Evolutionary conservation across 1,140 invertebrate genomes (phyloP).

Genomic region (Procambarus clarkii): DNA sequence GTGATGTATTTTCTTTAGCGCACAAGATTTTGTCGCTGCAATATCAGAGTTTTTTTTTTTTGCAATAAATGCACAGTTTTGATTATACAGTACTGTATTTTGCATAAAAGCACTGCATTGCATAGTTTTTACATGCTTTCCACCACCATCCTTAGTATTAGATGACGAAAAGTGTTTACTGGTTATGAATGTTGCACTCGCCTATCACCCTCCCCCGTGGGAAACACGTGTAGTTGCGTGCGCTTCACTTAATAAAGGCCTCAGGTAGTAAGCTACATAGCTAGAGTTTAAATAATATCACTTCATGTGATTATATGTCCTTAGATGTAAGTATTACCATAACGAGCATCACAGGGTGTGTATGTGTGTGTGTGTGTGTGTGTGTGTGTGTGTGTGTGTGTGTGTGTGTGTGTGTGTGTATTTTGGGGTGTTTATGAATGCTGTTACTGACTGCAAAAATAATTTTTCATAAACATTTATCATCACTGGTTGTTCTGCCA

Average conservation of each 20-base stretch:
- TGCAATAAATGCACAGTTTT: neutral
- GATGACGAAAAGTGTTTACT: neutral
- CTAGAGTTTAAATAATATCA: neutral
- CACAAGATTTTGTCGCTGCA: neutral
- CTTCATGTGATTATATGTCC: conserved; percentile 28
- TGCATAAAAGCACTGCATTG: neutral
- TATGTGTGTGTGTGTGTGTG: neutral
- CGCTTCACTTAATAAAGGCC: conserved; percentile 35
- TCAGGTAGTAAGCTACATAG: conserved; percentile 50
- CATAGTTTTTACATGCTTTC: neutral
- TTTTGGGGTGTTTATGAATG: neutral
- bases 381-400: neutral
- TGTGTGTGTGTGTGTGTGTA: too few species aligned
- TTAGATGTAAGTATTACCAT: conserved; percentile 41
- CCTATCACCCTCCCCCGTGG: neutral
- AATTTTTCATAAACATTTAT: neutral
- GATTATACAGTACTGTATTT: neutral
- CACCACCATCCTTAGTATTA: neutral
- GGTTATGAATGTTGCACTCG: neutral
- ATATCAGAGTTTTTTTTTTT: neutral
- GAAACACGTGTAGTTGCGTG: conserved; percentile 27
- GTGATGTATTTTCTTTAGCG: neutral
- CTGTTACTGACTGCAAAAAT: neutral
- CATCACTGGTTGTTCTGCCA: neutral
- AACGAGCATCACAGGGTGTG: neutral